Evolutionary conservation across 2,797 vertebrate species (phyloP).

Genomic region (Malacoraja senta): DNA sequence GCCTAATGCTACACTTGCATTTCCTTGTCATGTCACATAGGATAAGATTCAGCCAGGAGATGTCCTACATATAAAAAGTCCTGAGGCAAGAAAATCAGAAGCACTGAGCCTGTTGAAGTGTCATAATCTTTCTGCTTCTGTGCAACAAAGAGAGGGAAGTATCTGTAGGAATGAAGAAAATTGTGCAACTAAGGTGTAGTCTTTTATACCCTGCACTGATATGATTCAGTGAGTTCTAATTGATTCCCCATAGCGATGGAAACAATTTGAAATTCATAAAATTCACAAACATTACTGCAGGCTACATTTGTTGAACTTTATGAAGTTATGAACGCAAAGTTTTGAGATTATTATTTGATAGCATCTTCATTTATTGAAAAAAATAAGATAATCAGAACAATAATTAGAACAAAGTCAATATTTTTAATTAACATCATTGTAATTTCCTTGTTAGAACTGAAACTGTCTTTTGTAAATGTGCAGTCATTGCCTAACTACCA

Average conservation of each 20-base stretch:
- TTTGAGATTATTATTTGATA: background rate
- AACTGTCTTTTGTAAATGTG: background rate
- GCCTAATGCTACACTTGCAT: background rate
- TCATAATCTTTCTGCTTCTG: background rate
- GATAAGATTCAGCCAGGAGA: background rate
- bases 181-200: background rate
- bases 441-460: background rate
- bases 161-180: background rate
- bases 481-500: background rate
- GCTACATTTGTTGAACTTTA: background rate
- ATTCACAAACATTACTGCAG: background rate
- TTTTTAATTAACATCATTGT: background rate
- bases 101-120: background rate
- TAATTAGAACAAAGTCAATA: background rate
- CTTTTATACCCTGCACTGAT: background rate
- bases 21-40: background rate
- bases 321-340: background rate
- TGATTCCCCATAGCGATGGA: background rate
- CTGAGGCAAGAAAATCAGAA: background rate
- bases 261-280: too few species aligned
- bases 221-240: background rate
- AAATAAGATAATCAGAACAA: background rate
- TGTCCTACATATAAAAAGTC: background rate
- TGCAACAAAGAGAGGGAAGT: background rate
- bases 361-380: background rate